These are phyloP conservation scores for Ylistrum balloti DNA, from an alignment of 1,140 invertebrate species.

Conservation along the genomic window DNA sequence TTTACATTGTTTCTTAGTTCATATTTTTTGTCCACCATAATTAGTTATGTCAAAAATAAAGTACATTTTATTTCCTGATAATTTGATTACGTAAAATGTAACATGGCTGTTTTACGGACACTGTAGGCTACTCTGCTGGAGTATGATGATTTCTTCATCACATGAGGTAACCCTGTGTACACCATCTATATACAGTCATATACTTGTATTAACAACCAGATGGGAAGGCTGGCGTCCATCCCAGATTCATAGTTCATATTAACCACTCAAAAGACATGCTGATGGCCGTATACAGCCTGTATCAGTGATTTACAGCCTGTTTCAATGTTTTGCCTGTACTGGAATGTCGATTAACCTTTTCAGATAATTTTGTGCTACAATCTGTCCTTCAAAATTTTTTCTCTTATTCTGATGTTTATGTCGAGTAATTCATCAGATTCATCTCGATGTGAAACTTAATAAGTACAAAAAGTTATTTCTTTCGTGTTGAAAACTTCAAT, in stretches of 20 bases:
- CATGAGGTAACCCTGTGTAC: background rate
- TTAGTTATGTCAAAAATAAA: no score
- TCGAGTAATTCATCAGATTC: no score
- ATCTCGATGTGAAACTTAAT: no score
- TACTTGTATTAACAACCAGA: background rate
- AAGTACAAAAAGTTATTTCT: no score
- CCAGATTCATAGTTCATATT: background rate
- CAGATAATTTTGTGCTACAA: background rate
- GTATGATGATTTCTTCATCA: slow-evolving; percentile 1
- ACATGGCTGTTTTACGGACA: background rate
- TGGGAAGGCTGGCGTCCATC: background rate
- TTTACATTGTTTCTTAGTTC: no score
- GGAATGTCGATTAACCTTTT: slow-evolving; percentile 27
- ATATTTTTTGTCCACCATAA: no score
- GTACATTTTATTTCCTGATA: no score
- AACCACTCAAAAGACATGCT: background rate
- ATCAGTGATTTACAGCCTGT: background rate
- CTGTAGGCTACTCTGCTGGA: slow-evolving; percentile 17
- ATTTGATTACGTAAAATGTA: no score
- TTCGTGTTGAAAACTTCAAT: background rate
- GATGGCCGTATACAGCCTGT: background rate
- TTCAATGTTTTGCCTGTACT: slow-evolving; percentile 11
- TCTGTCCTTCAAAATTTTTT: no score
- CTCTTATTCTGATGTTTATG: no score
- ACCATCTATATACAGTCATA: background rate